A percentile compares a stretch with the other conserved stretches of the same genome.
phyloP scores from a whole-genome alignment of 2,888 invertebrate genomes.

The Thelaira solivaga region DNA sequence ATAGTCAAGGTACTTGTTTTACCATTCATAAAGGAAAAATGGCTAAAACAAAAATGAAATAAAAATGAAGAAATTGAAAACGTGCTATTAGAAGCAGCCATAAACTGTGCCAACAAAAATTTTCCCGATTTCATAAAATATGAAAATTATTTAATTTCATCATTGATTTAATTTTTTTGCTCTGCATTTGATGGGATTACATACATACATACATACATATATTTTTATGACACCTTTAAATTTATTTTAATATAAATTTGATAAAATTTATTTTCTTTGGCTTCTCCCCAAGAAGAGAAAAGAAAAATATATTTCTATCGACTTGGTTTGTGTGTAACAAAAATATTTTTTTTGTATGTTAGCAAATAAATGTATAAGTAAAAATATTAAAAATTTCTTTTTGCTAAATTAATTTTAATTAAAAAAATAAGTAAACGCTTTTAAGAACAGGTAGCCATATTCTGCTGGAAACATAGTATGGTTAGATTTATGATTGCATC shows the following conservation, averaged over 20 bases:
- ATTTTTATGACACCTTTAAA: slow-evolving; percentile 28
- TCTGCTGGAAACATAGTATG: too few species aligned
- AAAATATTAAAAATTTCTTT: too few species aligned
- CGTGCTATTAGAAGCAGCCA: slow-evolving; percentile 30
- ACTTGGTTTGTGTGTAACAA: too few species aligned
- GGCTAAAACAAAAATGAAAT: background rate
- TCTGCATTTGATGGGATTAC: background rate
- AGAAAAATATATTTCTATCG: too few species aligned
- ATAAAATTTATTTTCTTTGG: background rate
- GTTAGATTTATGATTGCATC: too few species aligned
- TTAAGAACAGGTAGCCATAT: too few species aligned
- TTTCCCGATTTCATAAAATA: background rate
- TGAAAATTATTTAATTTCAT: slow-evolving; percentile 38
- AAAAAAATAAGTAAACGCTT: too few species aligned
- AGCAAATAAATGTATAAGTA: too few species aligned
- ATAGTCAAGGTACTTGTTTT: slow-evolving; percentile 49
- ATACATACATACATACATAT: too few species aligned
- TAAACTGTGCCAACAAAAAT: slow-evolving; percentile 26
- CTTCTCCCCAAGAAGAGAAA: background rate
- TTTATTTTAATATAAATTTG: slow-evolving; percentile 21
- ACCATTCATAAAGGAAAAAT: background rate
- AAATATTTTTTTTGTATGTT: too few species aligned
- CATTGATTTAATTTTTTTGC: too few species aligned
- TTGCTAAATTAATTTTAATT: too few species aligned
- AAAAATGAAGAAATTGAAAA: slow-evolving; percentile 30